Conservation (phyloP, 37 sponge, comb jelly and placozoan genomes). For the Hormiphora californensis region DNA sequence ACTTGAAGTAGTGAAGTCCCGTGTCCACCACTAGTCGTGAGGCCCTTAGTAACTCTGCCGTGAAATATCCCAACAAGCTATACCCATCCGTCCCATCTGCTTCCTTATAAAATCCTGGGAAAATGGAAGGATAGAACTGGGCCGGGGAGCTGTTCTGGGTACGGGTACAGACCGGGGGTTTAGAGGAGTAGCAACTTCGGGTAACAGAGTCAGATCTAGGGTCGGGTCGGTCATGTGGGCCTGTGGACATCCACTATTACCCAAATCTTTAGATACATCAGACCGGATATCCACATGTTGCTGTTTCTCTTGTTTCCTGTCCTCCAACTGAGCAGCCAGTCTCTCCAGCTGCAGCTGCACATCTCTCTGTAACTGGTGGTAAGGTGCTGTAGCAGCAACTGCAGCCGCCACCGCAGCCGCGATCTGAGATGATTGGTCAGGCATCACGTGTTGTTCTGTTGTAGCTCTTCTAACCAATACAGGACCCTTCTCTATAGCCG, state of each 20-base stretch:
- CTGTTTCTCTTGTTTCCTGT: too few relatives aligned
- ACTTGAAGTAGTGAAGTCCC: constrained; percentile 12
- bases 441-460: neutral
- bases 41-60: neutral
- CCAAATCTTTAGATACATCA: too few relatives aligned
- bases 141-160: too few relatives aligned
- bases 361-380: constrained; percentile 12
- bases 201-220: too few relatives aligned
- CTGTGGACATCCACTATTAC: too few relatives aligned
- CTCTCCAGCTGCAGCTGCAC: neutral
- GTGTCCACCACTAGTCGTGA: constrained; percentile 39
- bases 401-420: constrained; percentile 45
- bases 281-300: too few relatives aligned
- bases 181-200: too few relatives aligned
- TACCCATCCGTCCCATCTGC: constrained; percentile 34
- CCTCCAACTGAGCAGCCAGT: neutral
- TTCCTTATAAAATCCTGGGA: constrained; percentile 10
- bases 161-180: too few relatives aligned
- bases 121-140: too few relatives aligned
- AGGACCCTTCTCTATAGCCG: too few relatives aligned
- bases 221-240: too few relatives aligned
- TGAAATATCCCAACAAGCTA: constrained; percentile 18
- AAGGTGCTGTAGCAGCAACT: constrained; percentile 39
- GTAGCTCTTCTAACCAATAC: too few relatives aligned
- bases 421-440: constrained; percentile 38